phyloP scores from a whole-genome alignment of 1,140 invertebrate species.

The Capitella teleta region DNA sequence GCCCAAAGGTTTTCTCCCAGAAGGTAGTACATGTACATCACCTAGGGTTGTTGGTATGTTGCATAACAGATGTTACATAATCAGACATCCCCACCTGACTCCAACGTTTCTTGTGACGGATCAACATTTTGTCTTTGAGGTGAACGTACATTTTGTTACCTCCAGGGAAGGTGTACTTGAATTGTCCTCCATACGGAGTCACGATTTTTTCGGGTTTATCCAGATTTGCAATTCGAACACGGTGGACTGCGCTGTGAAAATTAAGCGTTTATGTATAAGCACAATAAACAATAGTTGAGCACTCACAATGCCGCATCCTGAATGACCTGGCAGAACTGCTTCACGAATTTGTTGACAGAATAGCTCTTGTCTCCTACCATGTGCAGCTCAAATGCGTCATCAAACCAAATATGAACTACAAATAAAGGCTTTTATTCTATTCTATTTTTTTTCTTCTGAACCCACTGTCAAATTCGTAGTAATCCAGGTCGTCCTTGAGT shows the following conservation, averaged over 20 bases:
- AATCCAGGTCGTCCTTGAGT: not conserved
- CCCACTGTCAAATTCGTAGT: not conserved
- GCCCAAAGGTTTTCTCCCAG: constrained; percentile 49
- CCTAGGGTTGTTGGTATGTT: constrained; percentile 42
- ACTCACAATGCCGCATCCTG: constrained; percentile 76
- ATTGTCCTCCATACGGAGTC: constrained; percentile 87
- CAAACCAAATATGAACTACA: constrained; percentile 84
- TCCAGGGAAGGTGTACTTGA: constrained; percentile 89
- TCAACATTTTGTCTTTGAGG: constrained; percentile 92
- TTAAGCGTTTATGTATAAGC: not conserved
- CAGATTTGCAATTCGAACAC: constrained; percentile 53
- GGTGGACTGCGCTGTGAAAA: not conserved
- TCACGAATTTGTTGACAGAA: constrained; percentile 92
- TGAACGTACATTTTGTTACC: constrained; percentile 97
- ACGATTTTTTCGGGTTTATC: constrained; percentile 82
- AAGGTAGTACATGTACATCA: constrained; percentile 99
- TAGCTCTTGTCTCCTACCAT: constrained; percentile 84
- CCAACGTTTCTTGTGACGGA: constrained; percentile 69
- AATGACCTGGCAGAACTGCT: constrained; percentile 77
- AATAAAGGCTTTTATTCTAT: not conserved
- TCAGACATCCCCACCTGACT: constrained; percentile 27
- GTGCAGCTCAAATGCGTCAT: constrained; percentile 96
- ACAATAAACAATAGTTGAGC: not conserved
- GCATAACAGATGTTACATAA: not conserved
- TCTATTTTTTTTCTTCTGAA: not conserved